A percentile compares a stretch with the other conserved stretches of the same genome.
Evolutionary conservation across 2,113 vertebrate species (phyloP).

Genomic region (Microtus montanus): DNA sequence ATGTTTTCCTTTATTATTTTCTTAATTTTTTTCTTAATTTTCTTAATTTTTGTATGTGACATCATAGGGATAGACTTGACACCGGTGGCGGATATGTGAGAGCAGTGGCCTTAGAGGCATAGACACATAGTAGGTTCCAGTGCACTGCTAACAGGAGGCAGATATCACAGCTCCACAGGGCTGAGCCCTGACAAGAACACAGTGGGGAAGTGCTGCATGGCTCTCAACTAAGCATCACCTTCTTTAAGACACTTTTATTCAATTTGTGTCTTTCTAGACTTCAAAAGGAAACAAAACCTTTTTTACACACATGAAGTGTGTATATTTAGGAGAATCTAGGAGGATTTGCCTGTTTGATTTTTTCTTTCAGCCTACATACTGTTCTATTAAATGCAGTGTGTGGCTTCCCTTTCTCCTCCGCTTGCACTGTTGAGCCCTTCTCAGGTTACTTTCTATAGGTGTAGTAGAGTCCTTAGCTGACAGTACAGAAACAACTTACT

Average conservation of each 20-base stretch:
- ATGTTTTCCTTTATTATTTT: not conserved
- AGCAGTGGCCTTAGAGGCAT: too few relatives aligned
- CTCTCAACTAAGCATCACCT: not conserved
- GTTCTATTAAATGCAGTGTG: not conserved
- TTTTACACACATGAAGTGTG: not conserved
- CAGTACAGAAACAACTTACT: not conserved
- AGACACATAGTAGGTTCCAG: too few relatives aligned
- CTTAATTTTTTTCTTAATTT: not conserved
- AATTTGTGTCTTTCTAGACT: constrained; percentile 8
- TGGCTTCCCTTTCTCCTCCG: not conserved
- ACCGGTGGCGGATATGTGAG: not conserved
- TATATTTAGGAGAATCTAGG: not conserved
- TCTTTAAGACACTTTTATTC: not conserved
- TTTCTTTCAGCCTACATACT: not conserved
- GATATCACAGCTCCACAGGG: not conserved
- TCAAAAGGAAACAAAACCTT: not conserved
- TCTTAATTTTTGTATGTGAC: not conserved
- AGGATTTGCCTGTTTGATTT: not conserved
- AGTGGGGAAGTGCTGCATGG: not conserved
- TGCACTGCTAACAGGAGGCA: not conserved
- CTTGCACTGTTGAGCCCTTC: not conserved
- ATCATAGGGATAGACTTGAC: not conserved
- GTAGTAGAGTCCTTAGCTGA: not conserved
- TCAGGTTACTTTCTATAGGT: not conserved
- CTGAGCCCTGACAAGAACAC: not conserved